These are phyloP conservation scores for Chloroceryle amazona DNA, from an alignment of 2,797 vertebrate genomes.

Conservation along the genomic window DNA sequence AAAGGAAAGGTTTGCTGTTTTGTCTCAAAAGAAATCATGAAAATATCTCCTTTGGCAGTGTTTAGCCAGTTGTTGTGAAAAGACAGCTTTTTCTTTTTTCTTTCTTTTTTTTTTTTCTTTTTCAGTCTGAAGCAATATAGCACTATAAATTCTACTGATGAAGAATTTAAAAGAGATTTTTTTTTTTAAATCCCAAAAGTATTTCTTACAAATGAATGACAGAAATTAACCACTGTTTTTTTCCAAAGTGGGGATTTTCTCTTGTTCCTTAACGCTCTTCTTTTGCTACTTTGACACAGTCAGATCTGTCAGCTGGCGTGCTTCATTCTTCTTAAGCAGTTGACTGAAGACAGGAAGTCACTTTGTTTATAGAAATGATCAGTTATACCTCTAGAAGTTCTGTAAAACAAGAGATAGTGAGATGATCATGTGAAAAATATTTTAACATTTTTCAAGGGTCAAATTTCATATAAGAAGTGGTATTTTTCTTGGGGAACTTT, in stretches of 20 bases:
- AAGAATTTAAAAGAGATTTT: not conserved
- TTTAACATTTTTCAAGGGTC: conserved; percentile 54
- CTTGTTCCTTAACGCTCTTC: not conserved
- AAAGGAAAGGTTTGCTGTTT: not conserved
- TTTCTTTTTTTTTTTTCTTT: no score
- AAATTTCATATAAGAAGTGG: conserved; percentile 52
- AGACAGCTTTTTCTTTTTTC: not conserved
- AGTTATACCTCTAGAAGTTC: conserved; percentile 22
- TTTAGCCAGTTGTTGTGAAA: not conserved
- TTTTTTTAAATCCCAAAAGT: not conserved
- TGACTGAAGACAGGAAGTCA: conserved; percentile 29
- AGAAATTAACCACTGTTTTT: not conserved
- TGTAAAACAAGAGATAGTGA: conserved; percentile 48
- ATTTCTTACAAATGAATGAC: not conserved
- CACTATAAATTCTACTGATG: not conserved
- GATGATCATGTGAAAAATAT: conserved; percentile 50
- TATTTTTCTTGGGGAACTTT: conserved; percentile 70
- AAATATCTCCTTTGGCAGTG: not conserved
- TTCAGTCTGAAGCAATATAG: not conserved
- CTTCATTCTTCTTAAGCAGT: conserved; percentile 25
- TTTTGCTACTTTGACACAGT: not conserved
- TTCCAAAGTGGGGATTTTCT: not conserved
- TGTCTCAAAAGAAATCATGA: not conserved
- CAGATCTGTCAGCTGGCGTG: not conserved
- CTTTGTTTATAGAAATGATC: conserved; percentile 40